phyloP scores from a whole-genome alignment of 2,888 invertebrate genomes.

The Epinotia nisella region DNA sequence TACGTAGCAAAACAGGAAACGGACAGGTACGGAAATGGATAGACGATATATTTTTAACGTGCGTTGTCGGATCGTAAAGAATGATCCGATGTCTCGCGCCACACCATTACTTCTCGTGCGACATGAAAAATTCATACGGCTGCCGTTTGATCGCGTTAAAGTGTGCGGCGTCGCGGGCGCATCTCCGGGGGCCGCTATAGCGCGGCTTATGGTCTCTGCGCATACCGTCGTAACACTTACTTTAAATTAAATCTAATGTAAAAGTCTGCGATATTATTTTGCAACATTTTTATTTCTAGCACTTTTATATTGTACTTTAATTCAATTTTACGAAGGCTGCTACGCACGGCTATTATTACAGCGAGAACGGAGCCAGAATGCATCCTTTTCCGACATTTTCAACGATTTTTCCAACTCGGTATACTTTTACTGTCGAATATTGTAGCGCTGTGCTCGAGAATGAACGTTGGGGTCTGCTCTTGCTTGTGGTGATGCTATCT shows the following conservation, averaged over 20 bases:
- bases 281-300: conserved; percentile 28
- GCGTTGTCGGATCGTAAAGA: conserved; percentile 82
- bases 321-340: conserved; percentile 50
- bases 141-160: conserved; percentile 76
- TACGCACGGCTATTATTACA: background rate
- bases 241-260: conserved; percentile 43
- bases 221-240: conserved; percentile 51
- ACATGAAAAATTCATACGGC: conserved; percentile 82
- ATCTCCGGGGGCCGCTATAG: conserved; percentile 66
- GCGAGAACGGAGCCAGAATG: background rate
- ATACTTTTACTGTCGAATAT: background rate
- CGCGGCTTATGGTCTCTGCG: conserved; percentile 58
- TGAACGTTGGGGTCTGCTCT: background rate
- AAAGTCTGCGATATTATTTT: conserved; percentile 34
- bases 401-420: background rate
- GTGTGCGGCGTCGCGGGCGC: conserved; percentile 66
- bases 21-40: conserved; percentile 52
- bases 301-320: conserved; percentile 46
- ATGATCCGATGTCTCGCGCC: conserved; percentile 78
- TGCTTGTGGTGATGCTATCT: background rate
- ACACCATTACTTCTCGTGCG: conserved; percentile 78
- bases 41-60: conserved; percentile 76
- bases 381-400: background rate
- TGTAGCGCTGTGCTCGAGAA: background rate
- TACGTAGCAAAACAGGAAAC: conserved; percentile 32